Base-by-base conservation (phyloP, 1,140 invertebrate species). In the Diuraphis noxia region DNA sequence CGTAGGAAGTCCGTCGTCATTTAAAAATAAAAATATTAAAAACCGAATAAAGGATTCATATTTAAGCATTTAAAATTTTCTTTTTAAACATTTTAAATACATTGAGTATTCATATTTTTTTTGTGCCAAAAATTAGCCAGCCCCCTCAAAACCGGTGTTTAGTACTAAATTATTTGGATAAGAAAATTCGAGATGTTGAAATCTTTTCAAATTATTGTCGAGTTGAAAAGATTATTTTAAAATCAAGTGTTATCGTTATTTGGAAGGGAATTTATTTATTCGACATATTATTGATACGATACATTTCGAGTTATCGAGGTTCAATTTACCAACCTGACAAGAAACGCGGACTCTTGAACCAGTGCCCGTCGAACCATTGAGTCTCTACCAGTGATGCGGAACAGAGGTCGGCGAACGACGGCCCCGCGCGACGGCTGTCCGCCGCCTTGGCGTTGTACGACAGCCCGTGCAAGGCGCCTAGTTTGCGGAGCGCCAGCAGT, bases 331-430 rank as follows among this genome's bases (percentile, higher is more conserved):
- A 46, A 90, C 88, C 63, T 46, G 72, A 34, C 17, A 90, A 25
- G 21, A 90, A 90, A n/a, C 56, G 56, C n/a, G 88, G 88, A 13
- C 88, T 77, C 63, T 36, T 72, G 72, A 25, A 90, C 88, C 88
- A 90, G n/a, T 90, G 43, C 7, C 88, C 88, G 41, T 77, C 30
- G 34, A 81, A 90, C 88, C 88, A 90, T 46, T 90, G 56, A 3
- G 88, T 90, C 30, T 90, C 88, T 25, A 34, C 41, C 41, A 90
- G 21, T 0, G 23, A 0, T 5, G 30, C 34, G 30, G 63, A 36
- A 23, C 79, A 81, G 8, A 90, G 72, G 2, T 79, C 30, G 0
- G 79, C n/a, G 88, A 90, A 90, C 41, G 41, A 0, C 19, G n/a
- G 5, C 7, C 38, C 40, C 30, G 2, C n/a, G 0, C 34, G 25